phyloP scores from a whole-genome alignment of 1,140 invertebrate genomes.

The Drosophila bocqueti region DNA sequence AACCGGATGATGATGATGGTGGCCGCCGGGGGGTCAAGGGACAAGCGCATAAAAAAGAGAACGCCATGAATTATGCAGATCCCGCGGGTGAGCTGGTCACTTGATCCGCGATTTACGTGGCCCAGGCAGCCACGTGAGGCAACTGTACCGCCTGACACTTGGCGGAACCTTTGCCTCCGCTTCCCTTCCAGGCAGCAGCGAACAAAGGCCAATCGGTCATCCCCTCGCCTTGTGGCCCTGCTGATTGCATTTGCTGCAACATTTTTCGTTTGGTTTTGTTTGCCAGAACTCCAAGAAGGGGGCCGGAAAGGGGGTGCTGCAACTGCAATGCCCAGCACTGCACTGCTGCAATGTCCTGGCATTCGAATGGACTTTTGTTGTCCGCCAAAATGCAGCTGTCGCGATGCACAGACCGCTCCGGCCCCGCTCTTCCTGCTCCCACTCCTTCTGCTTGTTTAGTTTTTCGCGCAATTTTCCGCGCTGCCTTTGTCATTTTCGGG shows the following conservation, averaged over 20 bases:
- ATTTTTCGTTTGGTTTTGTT: conserved; percentile 55
- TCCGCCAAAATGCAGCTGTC: conserved; percentile 66
- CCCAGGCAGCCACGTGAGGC: conserved; percentile 26
- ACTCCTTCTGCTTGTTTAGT: conserved; percentile 65
- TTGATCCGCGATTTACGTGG: conserved; percentile 53
- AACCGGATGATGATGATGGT: conserved; percentile 20
- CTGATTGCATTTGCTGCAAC: conserved; percentile 64
- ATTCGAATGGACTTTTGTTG: conserved; percentile 72
- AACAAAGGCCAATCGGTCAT: conserved; percentile 40
- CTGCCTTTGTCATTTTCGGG: conserved; percentile 71
- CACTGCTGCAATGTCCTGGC: conserved; percentile 47
- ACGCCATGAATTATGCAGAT: conserved; percentile 63
- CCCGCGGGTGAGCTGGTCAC: conserved; percentile 28
- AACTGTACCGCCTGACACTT: conserved; percentile 60
- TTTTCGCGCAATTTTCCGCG: conserved; percentile 83
- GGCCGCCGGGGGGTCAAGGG: not conserved
- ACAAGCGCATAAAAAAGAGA: not conserved
- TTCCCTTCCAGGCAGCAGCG: conserved; percentile 2
- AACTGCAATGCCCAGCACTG: conserved; percentile 44
- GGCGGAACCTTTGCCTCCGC: conserved; percentile 30
- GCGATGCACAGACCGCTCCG: conserved; percentile 13
- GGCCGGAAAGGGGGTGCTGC: not conserved
- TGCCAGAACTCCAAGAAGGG: conserved; percentile 4
- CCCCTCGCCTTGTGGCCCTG: conserved; percentile 6
- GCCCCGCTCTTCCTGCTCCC: not conserved